A percentile compares a stretch with the other conserved stretches of the same genome.
Evolutionary conservation across 2,113 vertebrate species (phyloP).

Genomic region (Rhabdomys dilectus): DNA sequence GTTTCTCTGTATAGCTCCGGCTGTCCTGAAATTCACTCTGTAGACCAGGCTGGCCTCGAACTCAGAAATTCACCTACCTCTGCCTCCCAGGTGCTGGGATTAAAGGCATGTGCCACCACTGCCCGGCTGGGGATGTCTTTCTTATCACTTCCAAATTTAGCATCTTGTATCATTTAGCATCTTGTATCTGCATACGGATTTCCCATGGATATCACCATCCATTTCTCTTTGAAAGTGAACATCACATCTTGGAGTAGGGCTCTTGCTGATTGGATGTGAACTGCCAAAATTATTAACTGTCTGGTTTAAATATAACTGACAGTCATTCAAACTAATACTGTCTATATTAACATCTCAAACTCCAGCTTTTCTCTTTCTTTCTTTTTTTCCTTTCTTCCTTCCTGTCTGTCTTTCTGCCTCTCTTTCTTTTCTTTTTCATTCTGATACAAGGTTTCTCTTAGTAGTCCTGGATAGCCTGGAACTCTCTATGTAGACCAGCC

Average conservation of each 20-base stretch:
- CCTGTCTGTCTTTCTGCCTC: no score
- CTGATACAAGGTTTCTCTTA: neutral
- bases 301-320: neutral
- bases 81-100: no score
- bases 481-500: neutral
- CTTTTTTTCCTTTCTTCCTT: no score
- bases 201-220: accelerated
- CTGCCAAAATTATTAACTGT: neutral
- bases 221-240: neutral
- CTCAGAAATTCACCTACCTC: no score
- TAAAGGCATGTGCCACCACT: no score
- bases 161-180: neutral
- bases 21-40: no score
- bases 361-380: neutral
- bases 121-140: no score
- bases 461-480: neutral
- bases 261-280: neutral
- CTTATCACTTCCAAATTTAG: neutral
- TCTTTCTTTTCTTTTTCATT: neutral
- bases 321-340: neutral
- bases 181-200: neutral
- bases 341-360: neutral
- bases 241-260: neutral
- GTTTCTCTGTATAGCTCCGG: no score
- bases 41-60: no score